Base-by-base conservation (phyloP, 2,888 invertebrate species). In the Drosophila koepferae region DNA sequence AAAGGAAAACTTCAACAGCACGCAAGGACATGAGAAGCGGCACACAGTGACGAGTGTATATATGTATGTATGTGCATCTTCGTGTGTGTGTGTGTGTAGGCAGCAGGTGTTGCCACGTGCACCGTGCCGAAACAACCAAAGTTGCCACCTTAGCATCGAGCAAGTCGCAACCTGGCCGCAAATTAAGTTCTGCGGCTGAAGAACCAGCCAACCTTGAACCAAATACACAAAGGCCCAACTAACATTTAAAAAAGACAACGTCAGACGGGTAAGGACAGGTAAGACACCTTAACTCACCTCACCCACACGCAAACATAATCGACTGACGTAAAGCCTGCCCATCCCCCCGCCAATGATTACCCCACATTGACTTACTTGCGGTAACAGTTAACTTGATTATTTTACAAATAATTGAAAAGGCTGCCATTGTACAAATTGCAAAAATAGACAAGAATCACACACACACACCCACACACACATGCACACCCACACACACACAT, bases 331-430 rank as follows among this genome's bases (percentile, higher is more conserved):
- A 48, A 53, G 16, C 46, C 40, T 43, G 23, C 18, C 12, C 46
- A 40, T 36, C 48, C 1, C 1, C 40, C 40, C 40, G 7, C n/a
- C 40, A 40, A n/a, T 0, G 46, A 44, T 28, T 31, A 49, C 63
- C 28, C 31, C 62, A 55, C 10, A 38, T 18, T 14, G 49, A 44
- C 36, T 48, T 48, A 65, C 78, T 86, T 90, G 86, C 64, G 86
- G 90, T 81, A 72, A 73, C 72, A 86, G 77, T 86, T 86, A 86
- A 86, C 86, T 89, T 86, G 89, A 86, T 86, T 90, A 86, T 90
- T 90, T 86, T 86, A 58, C 81, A 89, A 90, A 90, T 86, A 86
- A 86, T 90, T 86, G 86, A 86, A 86, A 90, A 90, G 90, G 86
- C 86, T 74, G 70, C 72, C 75, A 85, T 76, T 85, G 75, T 72